Base-by-base conservation (phyloP, 1,140 invertebrate genomes). In the Chelonus insularis region DNA sequence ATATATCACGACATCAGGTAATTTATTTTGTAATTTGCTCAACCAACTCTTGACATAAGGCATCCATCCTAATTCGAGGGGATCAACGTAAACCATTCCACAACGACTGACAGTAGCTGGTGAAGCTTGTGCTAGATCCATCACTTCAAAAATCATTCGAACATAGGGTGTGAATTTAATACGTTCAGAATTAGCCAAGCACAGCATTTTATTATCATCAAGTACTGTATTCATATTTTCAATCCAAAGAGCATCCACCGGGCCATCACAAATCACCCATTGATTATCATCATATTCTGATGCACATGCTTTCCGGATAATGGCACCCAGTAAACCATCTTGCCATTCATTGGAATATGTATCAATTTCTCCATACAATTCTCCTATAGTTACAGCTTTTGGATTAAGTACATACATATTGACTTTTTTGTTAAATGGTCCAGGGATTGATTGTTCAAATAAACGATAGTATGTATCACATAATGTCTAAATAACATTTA, bases 171-270 rank as follows among this genome's bases (percentile, higher is more conserved):
- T 91, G 5, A 96, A 85, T 78, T 95, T 94, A 36, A 97, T 96
- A 63, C 94, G 87, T 75, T 97, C 94, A 1, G 91, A 93, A 78
- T 93, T 93, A 3, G 91, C 89, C 2, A 94, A 75, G 68, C 92
- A 94, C 0, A 95, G 78, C 89, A 95, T 96, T 81, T 96, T 96
- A 75, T 96, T 96, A 74, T 97, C 94, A 72, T 97, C 95, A 5
- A 97, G 80, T 1, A 93, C 91, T 0, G 94, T 96, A 75, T 97
- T 96, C 86, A 97, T 89, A 77, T 96, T 96, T 79, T 97, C 94
- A 48, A 97, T 95, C 95, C 95, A 97, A 1, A 96, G 88, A 5
- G 94, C 93, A 78, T 97, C 95, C 0, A 97, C 93, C 0, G 94
- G 94, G 0, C 95, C 95, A 72, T 97, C 94, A 75, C 89, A 92